Conservation (phyloP, 2,888 invertebrate genomes). For the Drosophila stalkeri region DNA sequence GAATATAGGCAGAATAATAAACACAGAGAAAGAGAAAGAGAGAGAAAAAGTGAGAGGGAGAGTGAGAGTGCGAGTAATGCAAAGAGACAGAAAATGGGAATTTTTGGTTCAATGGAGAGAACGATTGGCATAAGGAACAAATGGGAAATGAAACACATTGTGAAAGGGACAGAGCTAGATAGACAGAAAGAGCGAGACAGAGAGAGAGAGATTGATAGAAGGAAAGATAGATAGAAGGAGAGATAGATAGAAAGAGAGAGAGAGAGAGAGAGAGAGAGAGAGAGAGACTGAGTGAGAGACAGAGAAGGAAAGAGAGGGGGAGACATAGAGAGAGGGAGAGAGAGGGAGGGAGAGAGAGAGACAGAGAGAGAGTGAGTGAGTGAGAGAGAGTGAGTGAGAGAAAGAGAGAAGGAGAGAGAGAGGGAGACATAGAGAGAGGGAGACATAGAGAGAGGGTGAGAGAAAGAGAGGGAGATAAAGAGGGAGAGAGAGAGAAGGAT, state of each 20-base stretch:
- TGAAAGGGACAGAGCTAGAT: no score
- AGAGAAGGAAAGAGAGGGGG: not conserved
- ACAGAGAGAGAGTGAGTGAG: not conserved
- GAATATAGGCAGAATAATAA: no score
- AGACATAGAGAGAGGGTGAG: not conserved
- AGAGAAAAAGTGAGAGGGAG: not conserved
- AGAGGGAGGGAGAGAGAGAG: not conserved
- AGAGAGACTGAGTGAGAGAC: not conserved
- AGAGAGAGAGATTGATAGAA: no score
- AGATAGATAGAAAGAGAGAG: not conserved
- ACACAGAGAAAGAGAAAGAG: not conserved
- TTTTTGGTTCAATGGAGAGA: no score
- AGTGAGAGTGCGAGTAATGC: no score
- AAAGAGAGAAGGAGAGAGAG: no score
- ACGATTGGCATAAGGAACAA: no score
- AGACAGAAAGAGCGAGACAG: no score
- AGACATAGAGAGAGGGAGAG: not conserved
- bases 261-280: no score
- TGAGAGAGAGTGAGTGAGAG: not conserved
- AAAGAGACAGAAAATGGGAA: no score
- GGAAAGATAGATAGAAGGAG: not conserved
- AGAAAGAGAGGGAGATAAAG: not conserved
- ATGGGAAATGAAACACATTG: no score
- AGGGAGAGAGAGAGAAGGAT: not conserved
- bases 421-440: no score